phyloP scores from a whole-genome alignment of 2,113 vertebrate genomes.

The Xenopus tropicalis region UCB_Xtro_10.0 CM004451.2:65174001-65174500 shows the following conservation, averaged over 20 bases:
- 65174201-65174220: too few relatives aligned
- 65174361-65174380: conserved; percentile 41
- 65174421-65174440: conserved; percentile 39
- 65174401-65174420: conserved; percentile 42
- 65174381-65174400: conserved; percentile 41
- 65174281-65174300: conserved; percentile 31
- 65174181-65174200: too few relatives aligned
- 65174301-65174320: conserved; percentile 35
- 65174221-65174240: background rate
- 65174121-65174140: too few relatives aligned
- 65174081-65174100: too few relatives aligned
- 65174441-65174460: conserved; percentile 29
- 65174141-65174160: too few relatives aligned
- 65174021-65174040: too few relatives aligned
- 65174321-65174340: conserved; percentile 35
- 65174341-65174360: conserved; percentile 41
- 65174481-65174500: conserved; percentile 33
- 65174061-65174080: too few relatives aligned
- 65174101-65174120: too few relatives aligned
- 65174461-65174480: conserved; percentile 37
- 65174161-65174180: too few relatives aligned
- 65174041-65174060: too few relatives aligned
- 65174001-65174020: too few relatives aligned
- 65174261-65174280: conserved; percentile 17
- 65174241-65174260: conserved; percentile 4